phyloP scores from a whole-genome alignment of 2,797 vertebrate species.

The Meda fulgida region DNA sequence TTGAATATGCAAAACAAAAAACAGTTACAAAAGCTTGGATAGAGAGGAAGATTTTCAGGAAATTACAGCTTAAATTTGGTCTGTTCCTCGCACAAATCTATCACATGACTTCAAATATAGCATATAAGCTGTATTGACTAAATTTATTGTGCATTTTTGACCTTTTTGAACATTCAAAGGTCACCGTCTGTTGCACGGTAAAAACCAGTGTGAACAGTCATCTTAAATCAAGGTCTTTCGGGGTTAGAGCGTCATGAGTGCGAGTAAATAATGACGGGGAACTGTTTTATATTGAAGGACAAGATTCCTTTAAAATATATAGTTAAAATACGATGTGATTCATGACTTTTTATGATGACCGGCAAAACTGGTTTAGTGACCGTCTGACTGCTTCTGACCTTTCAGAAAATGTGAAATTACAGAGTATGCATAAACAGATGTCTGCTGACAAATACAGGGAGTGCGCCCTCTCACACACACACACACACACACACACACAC shows the following conservation, averaged over 20 bases:
- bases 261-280: background rate
- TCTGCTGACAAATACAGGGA: background rate
- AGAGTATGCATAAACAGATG: slow-evolving; percentile 14
- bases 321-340: background rate
- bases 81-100: background rate
- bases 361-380: slow-evolving; percentile 1
- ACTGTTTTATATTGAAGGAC: background rate
- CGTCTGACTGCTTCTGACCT: slow-evolving; percentile 14
- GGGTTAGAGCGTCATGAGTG: background rate
- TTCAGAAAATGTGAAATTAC: background rate
- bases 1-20: background rate
- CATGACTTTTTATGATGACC: slow-evolving; percentile 5
- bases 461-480: too few species aligned
- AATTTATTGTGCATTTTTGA: background rate
- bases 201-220: background rate
- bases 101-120: background rate
- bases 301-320: background rate
- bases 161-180: background rate
- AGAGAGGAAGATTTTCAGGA: background rate
- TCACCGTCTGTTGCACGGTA: background rate
- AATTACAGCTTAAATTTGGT: background rate
- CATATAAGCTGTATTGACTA: background rate
- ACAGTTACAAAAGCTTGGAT: background rate
- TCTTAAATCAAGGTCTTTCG: background rate
- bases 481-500: background rate